Conservation (phyloP, 2,797 vertebrate genomes). For the Triplophysa yarkandensis region DNA sequence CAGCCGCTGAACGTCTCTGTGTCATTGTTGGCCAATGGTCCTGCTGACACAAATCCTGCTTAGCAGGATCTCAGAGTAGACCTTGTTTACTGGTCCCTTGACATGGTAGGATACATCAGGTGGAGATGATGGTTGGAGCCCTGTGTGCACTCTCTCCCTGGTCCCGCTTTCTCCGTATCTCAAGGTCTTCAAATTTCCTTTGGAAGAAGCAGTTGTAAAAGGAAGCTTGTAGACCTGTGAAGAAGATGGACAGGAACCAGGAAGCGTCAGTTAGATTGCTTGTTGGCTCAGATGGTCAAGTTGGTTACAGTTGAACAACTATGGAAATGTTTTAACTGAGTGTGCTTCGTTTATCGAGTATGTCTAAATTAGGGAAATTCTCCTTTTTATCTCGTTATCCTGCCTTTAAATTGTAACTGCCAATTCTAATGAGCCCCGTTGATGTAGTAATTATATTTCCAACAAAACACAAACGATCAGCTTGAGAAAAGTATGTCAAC, state of each 20-base stretch:
- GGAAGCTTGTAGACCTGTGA: slow-evolving; percentile 86
- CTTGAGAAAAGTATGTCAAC: not conserved
- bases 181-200: slow-evolving; percentile 72
- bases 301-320: not conserved
- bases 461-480: not conserved
- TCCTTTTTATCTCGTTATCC: slow-evolving; percentile 6
- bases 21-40: slow-evolving; percentile 54
- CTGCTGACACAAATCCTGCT: slow-evolving; percentile 83
- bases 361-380: slow-evolving; percentile 16
- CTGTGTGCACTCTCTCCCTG: slow-evolving; percentile 54
- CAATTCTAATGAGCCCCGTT: slow-evolving; percentile 15
- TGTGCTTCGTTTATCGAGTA: not conserved
- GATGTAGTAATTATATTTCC: slow-evolving; percentile 4
- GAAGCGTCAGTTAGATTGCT: not conserved
- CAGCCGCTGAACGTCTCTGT: slow-evolving; percentile 31
- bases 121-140: slow-evolving; percentile 66
- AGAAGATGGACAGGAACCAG: slow-evolving; percentile 13
- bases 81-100: slow-evolving; percentile 88
- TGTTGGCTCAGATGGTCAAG: not conserved
- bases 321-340: not conserved
- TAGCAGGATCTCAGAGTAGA: slow-evolving; percentile 95
- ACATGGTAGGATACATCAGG: slow-evolving; percentile 82
- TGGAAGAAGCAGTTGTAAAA: slow-evolving; percentile 65
- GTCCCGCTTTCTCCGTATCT: slow-evolving; percentile 69
- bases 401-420: not conserved